A percentile compares a stretch with the other conserved stretches of the same genome.
phyloP scores from a whole-genome alignment of 2,888 invertebrate genomes.

The Crepidodera aurea region DNA sequence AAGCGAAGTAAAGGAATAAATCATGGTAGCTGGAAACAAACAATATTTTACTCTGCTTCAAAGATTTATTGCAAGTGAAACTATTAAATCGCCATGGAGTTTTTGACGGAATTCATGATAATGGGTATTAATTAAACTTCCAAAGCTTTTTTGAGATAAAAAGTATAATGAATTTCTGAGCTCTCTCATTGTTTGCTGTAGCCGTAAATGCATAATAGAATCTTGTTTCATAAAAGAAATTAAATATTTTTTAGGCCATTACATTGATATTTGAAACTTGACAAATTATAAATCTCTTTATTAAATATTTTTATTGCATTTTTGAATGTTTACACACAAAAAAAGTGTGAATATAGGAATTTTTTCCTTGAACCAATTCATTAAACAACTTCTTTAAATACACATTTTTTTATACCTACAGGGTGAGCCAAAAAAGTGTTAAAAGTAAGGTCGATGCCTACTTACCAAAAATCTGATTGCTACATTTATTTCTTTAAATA shows the following conservation, averaged over 20 bases:
- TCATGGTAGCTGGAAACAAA: constrained; percentile 10
- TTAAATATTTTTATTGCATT: too few relatives aligned
- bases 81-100: constrained; percentile 14
- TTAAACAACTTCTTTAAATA: too few relatives aligned
- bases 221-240: neutral
- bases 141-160: constrained; percentile 1
- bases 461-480: too few relatives aligned
- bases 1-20: constrained; percentile 10
- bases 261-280: neutral
- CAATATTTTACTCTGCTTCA: constrained; percentile 1
- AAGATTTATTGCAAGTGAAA: constrained; percentile 10
- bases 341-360: too few relatives aligned
- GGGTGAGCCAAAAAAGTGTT: too few relatives aligned
- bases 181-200: constrained; percentile 2
- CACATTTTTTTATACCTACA: too few relatives aligned
- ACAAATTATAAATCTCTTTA: too few relatives aligned
- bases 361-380: too few relatives aligned
- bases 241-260: neutral
- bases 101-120: constrained; percentile 10
- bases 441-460: too few relatives aligned
- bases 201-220: neutral
- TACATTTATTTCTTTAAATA: too few relatives aligned
- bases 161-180: constrained; percentile 13
- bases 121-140: constrained; percentile 12
- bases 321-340: too few relatives aligned